phyloP scores from a whole-genome alignment of 2,888 invertebrate species.

The Acrobasis suavella region DNA sequence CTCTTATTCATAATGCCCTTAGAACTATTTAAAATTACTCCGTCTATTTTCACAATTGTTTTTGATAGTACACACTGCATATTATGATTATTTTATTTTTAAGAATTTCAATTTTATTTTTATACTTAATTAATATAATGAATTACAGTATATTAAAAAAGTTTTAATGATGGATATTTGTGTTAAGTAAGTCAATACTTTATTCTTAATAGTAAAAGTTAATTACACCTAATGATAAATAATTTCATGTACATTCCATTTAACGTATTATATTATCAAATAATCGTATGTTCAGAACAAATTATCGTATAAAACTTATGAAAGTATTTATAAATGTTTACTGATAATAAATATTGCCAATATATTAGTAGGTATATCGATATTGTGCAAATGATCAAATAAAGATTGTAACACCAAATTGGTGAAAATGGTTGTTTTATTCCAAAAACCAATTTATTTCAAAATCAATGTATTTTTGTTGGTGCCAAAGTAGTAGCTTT shows the following conservation, averaged over 20 bases:
- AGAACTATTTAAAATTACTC: no score
- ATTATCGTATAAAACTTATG: conserved; percentile 36
- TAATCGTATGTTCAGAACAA: conserved; percentile 31
- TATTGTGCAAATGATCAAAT: conserved; percentile 64
- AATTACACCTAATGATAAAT: neutral
- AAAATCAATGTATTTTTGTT: no score
- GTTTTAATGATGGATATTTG: conserved; percentile 9
- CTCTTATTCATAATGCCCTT: no score
- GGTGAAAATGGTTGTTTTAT: conserved; percentile 37
- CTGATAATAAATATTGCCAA: conserved; percentile 49
- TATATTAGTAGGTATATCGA: conserved; percentile 58
- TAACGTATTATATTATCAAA: neutral
- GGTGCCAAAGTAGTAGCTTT: no score
- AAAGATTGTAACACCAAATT: conserved; percentile 60
- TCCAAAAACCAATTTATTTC: neutral
- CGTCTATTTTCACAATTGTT: no score
- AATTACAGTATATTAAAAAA: conserved; percentile 20
- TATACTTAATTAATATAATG: neutral
- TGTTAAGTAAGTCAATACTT: conserved; percentile 9
- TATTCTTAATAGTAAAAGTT: neutral
- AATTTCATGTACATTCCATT: conserved; percentile 5
- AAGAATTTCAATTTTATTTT: no score
- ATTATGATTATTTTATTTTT: no score
- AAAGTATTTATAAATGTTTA: conserved; percentile 50
- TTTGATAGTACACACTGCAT: no score